phyloP scores from a whole-genome alignment of 2,797 vertebrate genomes.

The Phataginus tricuspis region DNA sequence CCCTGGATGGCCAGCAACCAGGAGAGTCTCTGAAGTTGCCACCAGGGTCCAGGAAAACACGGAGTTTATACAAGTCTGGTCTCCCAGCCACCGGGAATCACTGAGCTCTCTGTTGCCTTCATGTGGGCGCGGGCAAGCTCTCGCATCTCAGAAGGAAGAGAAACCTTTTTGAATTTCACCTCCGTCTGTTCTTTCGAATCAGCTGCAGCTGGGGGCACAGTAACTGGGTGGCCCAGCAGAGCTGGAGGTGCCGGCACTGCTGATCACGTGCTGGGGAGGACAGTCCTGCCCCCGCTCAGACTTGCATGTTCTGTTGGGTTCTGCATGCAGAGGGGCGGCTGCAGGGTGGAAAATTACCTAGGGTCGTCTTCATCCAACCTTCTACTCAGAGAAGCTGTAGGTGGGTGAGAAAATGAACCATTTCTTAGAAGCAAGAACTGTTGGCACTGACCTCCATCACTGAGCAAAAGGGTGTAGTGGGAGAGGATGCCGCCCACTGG shows the following conservation, averaged over 20 bases:
- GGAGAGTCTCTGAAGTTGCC: not conserved
- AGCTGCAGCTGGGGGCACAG: not conserved
- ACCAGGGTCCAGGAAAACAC: not conserved
- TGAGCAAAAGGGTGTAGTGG: not conserved
- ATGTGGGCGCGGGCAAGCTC: not conserved
- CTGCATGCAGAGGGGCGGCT: not conserved
- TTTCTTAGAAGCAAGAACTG: not conserved
- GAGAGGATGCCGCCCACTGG: not conserved
- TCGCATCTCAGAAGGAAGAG: not conserved
- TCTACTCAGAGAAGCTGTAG: not conserved
- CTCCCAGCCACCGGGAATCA: not conserved
- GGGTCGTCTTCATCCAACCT: not conserved
- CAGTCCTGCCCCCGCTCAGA: not conserved
- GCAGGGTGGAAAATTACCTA: not conserved
- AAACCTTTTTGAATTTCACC: not conserved
- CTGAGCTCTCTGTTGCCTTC: not conserved
- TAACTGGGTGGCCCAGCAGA: not conserved
- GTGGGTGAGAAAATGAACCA: not conserved
- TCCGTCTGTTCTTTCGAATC: not conserved
- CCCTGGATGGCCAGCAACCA: not conserved
- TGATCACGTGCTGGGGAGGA: not conserved
- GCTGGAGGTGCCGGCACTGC: not conserved
- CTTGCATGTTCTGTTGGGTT: not conserved
- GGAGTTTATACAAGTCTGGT: not conserved
- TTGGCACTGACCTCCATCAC: not conserved